These are phyloP conservation scores for Brotogeris chrysoptera DNA, from an alignment of 2,797 vertebrate genomes.

Conservation along the genomic window DNA sequence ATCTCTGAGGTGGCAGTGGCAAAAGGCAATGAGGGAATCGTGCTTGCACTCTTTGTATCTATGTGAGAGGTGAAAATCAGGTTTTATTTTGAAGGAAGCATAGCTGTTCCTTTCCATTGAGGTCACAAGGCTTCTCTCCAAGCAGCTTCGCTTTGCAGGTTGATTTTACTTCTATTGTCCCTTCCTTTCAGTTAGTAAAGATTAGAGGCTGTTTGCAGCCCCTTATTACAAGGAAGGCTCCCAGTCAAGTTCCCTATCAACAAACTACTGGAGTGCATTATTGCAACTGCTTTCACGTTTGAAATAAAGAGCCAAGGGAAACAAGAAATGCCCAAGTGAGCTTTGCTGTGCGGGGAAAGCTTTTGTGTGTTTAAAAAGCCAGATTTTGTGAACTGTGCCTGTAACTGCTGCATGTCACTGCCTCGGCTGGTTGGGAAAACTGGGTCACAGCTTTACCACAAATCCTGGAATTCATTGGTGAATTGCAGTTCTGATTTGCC, in stretches of 20 bases:
- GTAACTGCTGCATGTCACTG: background rate
- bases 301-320: background rate
- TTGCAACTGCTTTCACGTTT: background rate
- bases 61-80: background rate
- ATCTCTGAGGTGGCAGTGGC: background rate
- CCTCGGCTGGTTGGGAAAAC: background rate
- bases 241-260: background rate
- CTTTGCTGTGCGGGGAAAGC: background rate
- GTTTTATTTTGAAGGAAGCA: background rate
- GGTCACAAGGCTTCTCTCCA: background rate
- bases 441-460: background rate
- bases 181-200: background rate
- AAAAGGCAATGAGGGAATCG: background rate
- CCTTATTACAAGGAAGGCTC: background rate
- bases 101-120: background rate
- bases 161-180: background rate
- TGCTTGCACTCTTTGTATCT: background rate
- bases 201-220: background rate
- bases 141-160: background rate
- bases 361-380: background rate
- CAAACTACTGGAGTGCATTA: background rate
- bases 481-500: background rate
- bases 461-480: background rate
- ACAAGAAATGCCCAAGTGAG: background rate
- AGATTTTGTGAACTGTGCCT: background rate